phyloP scores from a whole-genome alignment of 2,888 invertebrate species.

The Lymantria monacha region DNA sequence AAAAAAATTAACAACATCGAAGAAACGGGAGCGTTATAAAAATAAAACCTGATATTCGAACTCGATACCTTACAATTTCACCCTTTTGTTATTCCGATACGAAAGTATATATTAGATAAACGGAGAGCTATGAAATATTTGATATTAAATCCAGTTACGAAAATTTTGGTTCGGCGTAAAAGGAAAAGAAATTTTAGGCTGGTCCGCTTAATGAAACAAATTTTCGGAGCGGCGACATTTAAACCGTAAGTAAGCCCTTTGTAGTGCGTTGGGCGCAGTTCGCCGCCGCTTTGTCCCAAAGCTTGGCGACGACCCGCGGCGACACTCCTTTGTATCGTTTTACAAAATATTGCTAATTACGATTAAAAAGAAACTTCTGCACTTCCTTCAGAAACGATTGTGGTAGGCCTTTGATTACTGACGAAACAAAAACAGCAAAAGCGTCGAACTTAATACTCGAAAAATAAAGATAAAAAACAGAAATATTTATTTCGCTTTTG shows the following conservation, averaged over 20 bases:
- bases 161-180: constrained; percentile 50
- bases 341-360: constrained; percentile 75
- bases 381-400: constrained; percentile 22
- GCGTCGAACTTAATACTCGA: constrained; percentile 4
- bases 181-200: constrained; percentile 68
- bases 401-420: constrained; percentile 20
- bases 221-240: constrained; percentile 74
- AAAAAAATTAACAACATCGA: too few relatives aligned
- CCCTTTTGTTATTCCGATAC: constrained; percentile 51
- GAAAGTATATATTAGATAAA: constrained; percentile 53
- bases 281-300: constrained; percentile 60
- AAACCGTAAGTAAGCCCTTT: constrained; percentile 76
- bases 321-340: constrained; percentile 65
- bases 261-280: constrained; percentile 55
- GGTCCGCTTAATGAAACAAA: constrained; percentile 76
- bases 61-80: constrained; percentile 51
- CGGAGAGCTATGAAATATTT: constrained; percentile 61
- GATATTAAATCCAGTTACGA: constrained; percentile 48
- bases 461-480: background rate
- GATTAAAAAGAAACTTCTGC: constrained; percentile 60
- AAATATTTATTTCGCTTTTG: background rate
- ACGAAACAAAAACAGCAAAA: constrained; percentile 15
- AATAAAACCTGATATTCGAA: constrained; percentile 46
- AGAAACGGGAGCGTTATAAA: constrained; percentile 16
- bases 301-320: constrained; percentile 55